A percentile compares a stretch with the other conserved stretches of the same genome.
These are phyloP conservation scores for Idaea straminata DNA, from an alignment of 2,888 invertebrate species.

Conservation along the genomic window DNA sequence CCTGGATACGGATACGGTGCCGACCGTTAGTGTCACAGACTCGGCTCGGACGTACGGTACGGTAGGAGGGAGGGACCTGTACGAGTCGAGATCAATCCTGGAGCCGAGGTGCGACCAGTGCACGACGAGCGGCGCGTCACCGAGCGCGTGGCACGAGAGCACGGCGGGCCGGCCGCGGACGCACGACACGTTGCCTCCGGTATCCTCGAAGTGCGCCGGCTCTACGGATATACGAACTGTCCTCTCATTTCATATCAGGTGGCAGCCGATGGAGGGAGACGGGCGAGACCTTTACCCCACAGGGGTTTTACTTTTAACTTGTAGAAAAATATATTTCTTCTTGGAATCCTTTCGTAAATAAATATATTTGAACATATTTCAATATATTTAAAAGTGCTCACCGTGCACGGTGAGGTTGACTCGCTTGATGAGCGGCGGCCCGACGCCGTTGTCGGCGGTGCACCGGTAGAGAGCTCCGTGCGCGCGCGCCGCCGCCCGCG, in stretches of 20 bases:
- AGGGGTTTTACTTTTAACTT: too few species aligned
- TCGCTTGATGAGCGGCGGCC: constrained; percentile 88
- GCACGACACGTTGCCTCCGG: constrained; percentile 78
- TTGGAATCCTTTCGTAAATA: neutral
- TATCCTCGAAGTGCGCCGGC: constrained; percentile 85
- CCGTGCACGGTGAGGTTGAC: constrained; percentile 90
- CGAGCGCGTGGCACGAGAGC: constrained; percentile 87
- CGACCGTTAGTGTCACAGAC: neutral
- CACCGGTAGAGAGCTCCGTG: constrained; percentile 91
- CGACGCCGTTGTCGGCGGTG: constrained; percentile 90
- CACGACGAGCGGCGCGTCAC: constrained; percentile 89
- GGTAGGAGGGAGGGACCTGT: constrained; percentile 62
- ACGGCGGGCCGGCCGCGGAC: constrained; percentile 80
- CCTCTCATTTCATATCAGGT: neutral
- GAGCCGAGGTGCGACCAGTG: constrained; percentile 86
- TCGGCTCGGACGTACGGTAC: neutral
- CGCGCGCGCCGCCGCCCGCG: constrained; percentile 83
- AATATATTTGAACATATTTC: neutral
- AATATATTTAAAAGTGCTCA: constrained; percentile 48
- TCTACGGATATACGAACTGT: constrained; percentile 61
- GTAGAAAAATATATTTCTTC: too few species aligned
- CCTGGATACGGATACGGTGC: constrained; percentile 31
- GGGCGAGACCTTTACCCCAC: too few species aligned
- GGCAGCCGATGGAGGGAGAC: neutral
- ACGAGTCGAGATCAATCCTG: constrained; percentile 83